Base-by-base conservation (phyloP, 2,888 invertebrate genomes). In the Malacosoma neustria region DNA sequence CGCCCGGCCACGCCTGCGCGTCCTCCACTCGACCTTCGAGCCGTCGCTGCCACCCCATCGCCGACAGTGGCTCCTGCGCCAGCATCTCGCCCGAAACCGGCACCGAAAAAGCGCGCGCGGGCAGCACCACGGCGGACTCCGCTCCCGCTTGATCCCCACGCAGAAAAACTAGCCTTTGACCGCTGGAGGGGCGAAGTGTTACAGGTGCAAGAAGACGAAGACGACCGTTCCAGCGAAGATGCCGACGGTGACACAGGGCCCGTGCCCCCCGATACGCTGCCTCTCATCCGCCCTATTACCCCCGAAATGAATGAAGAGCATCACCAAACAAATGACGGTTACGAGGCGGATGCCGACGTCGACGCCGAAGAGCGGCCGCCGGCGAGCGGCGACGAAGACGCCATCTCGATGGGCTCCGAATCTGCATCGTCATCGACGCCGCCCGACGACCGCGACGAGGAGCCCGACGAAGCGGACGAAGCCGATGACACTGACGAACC, bases 91-190 rank as follows among this genome's bases (percentile, higher is more conserved):
- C 29, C 40, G 31, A 51, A 36, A 41, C 38, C 45, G 55, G 36
- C 43, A 49, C 45, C 41, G 41, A 57, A 43, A 33, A 39, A 51
- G 33, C 58, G 52, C 40, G 57, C 53, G 29, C 58, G 63, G 44
- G 57, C 52, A 51, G 37, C 46, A 37, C 48, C 58, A 37, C 54
- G 51, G 14, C 54, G 49, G 15, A 54, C 40, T 45, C 41, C 46
- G 53, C 42, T 42, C 45, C 43, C 38, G 42, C 54, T 40, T 6
- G 72, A 71, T 54, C 65, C 70, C 42, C 54, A 44, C 34, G 71
- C 67, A 11, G 76, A 75, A 54, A 58, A 77, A 4, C 66, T 62
- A 40, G 79, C 79, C 29, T 79, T 77, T 59, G 75, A 76, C 41
- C 69, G 69, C 3, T 79, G 80, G 79, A 74, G 76, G 2, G 70